Percentiles rank a stretch among this genome's conserved stretches.
Evolutionary conservation across 2,797 vertebrate species (phyloP).

Genomic region (Craterocephalus amniculus): DNA sequence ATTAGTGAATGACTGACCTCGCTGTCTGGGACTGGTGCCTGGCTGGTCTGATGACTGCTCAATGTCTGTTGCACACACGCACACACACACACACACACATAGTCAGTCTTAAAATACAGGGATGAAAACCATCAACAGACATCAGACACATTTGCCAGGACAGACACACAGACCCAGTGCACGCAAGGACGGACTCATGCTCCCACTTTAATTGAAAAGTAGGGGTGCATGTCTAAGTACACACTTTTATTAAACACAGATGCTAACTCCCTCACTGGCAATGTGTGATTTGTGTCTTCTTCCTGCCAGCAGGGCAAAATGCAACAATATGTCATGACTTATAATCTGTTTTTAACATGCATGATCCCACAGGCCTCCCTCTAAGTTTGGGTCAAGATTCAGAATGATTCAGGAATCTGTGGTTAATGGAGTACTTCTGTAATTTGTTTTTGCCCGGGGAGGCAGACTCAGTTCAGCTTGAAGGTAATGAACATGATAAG

Average conservation of each 20-base stretch:
- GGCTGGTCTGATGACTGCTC: conserved; percentile 65
- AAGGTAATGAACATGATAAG: conserved; percentile 15
- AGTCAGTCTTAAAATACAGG: conserved; percentile 21
- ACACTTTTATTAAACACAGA: conserved; percentile 13
- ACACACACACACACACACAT: conserved; percentile 34
- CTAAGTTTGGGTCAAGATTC: conserved; percentile 37
- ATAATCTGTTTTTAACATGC: conserved; percentile 65
- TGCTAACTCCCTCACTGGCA: conserved; percentile 16
- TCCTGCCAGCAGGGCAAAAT: conserved; percentile 44
- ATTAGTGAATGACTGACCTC: conserved; percentile 81
- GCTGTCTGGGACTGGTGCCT: conserved; percentile 76
- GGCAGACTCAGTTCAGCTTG: conserved; percentile 22
- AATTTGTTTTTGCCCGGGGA: conserved; percentile 38
- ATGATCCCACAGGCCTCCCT: conserved; percentile 45
- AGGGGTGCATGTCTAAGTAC: conserved; percentile 19
- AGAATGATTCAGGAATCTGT: conserved; percentile 19
- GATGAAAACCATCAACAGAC: conserved; percentile 49
- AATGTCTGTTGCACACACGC: conserved; percentile 44
- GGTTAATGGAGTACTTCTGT: conserved; percentile 25
- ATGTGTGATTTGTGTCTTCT: conserved; percentile 59
- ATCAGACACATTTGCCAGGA: conserved; percentile 25
- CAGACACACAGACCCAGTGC: conserved; percentile 23
- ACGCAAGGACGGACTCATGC: conserved; percentile 21
- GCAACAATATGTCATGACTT: conserved; percentile 74
- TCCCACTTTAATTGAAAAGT: conserved; percentile 29